Base-by-base conservation (phyloP, 2,113 vertebrate genomes). In the Muscicapa adusta region DNA sequence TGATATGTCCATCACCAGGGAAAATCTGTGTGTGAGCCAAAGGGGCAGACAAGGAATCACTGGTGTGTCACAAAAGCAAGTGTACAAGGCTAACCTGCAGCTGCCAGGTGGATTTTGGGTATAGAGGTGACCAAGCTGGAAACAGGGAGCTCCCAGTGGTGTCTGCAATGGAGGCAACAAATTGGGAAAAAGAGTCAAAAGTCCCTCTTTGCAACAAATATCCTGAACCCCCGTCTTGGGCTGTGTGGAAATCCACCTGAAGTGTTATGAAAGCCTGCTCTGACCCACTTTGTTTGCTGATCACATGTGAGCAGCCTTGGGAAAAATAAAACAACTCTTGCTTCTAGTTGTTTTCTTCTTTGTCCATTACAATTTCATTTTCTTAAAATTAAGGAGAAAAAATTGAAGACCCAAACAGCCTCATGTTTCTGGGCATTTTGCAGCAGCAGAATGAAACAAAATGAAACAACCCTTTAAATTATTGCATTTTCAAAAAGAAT, bases 401-500 rank as follows among this genome's bases (percentile, higher is more conserved):
- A 79, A 61, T 3, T 61, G 62, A 90, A 73, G 82, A 50, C 50
- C 18, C 33, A 54, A 91, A 61, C 42, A 70, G 45, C 36, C 26
- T 76, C 6, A 0, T 85, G 50, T 94, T 91, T 84, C 77, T 72
- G 84, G 82, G 62, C 31, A 36, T 73, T 72, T 81, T 45, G 42
- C 71, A 73, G 78, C 83, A 81, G 80, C 42, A 82, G 77, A 73
- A 81, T 74, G 80, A 61, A 85, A 78, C 42, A 54, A 88, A 92
- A 94, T 58, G 62, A 94, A 95, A 72, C 50, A 74, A 60, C 38
- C n/a, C 23, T 26, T 88, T 89, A 91, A 87, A 85, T 73, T 73
- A 94, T 58, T 79, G 43, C 56, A 65, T 92, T 93, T 94, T 97
- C 63, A 94, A 71, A 93, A 90, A 93, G 85, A 96, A 85, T 91